Conservation (phyloP, 1,140 invertebrate species). For the Drosophila repletoides region DNA sequence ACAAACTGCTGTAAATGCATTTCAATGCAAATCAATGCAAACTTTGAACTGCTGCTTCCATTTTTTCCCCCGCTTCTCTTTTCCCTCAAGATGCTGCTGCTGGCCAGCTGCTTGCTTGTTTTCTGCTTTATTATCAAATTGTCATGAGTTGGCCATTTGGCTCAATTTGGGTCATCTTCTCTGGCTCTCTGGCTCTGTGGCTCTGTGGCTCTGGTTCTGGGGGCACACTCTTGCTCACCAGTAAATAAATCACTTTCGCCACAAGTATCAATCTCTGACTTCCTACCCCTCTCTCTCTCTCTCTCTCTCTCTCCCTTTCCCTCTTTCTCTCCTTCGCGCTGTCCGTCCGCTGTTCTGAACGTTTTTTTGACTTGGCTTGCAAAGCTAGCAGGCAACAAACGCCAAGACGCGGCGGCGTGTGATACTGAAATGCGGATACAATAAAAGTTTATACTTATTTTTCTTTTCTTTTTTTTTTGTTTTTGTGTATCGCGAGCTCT, state of each 20-base stretch:
- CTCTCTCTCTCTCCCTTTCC: neutral
- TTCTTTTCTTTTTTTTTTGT: conserved; percentile 12
- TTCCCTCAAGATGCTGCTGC: neutral
- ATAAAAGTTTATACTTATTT: conserved; percentile 69
- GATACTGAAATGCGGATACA: conserved; percentile 80
- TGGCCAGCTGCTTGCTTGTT: conserved; percentile 36
- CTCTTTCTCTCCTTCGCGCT: too few relatives aligned
- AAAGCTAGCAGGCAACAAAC: too few relatives aligned
- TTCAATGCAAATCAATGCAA: conserved; percentile 49
- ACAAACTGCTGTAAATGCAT: conserved; percentile 55
- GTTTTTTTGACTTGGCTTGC: too few relatives aligned
- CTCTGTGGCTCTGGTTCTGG: too few relatives aligned
- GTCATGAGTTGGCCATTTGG: conserved; percentile 70
- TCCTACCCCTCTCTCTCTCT: conserved; percentile 14
- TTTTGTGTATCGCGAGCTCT: conserved; percentile 46
- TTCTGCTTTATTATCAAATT: conserved; percentile 74
- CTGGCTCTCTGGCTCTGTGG: too few relatives aligned
- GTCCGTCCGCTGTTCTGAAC: too few relatives aligned
- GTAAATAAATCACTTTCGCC: conserved; percentile 78
- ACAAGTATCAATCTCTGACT: conserved; percentile 78
- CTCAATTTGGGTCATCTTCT: conserved; percentile 69
- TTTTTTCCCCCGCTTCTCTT: neutral
- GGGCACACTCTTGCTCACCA: conserved; percentile 43
- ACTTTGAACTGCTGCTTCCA: conserved; percentile 9
- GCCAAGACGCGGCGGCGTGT: conserved; percentile 49